Conservation (phyloP, 2,888 invertebrate species). For the Apamea crenata region DNA sequence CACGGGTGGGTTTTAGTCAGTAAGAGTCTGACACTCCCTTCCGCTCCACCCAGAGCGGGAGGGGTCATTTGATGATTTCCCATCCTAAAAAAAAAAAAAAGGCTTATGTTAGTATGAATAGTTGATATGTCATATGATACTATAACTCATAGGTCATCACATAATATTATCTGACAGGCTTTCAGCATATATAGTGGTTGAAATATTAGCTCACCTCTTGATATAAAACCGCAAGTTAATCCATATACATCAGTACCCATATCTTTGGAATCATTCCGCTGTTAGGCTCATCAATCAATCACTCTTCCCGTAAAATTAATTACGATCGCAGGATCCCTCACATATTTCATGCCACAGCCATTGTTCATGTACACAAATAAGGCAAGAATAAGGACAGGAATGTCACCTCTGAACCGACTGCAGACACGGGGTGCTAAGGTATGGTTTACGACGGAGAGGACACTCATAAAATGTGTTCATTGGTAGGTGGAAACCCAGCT, state of each 20-base stretch:
- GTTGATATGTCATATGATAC: no score
- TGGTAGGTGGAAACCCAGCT: neutral
- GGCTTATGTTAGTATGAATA: neutral
- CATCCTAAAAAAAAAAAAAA: no score
- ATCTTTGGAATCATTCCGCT: constrained; percentile 1
- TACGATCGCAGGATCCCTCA: constrained; percentile 9
- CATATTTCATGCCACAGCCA: constrained; percentile 31
- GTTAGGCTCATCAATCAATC: constrained; percentile 18
- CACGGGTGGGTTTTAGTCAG: no score
- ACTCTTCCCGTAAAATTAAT: constrained; percentile 41
- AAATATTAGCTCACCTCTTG: constrained; percentile 10
- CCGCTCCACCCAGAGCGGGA: no score
- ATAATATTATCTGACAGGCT: constrained; percentile 7
- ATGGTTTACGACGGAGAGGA: constrained; percentile 14
- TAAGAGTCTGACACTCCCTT: no score
- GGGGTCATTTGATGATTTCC: no score
- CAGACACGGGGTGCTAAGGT: constrained; percentile 32
- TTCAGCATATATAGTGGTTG: constrained; percentile 15
- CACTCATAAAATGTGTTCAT: neutral
- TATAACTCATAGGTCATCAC: neutral
- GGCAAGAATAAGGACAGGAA: constrained; percentile 31
- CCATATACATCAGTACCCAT: constrained; percentile 1
- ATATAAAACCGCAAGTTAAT: constrained; percentile 1
- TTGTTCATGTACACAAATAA: constrained; percentile 37
- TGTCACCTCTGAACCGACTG: constrained; percentile 66